Evolutionary conservation across 2,888 invertebrate genomes (phyloP).

Genomic region (Yponomeuta sedellus): DNA sequence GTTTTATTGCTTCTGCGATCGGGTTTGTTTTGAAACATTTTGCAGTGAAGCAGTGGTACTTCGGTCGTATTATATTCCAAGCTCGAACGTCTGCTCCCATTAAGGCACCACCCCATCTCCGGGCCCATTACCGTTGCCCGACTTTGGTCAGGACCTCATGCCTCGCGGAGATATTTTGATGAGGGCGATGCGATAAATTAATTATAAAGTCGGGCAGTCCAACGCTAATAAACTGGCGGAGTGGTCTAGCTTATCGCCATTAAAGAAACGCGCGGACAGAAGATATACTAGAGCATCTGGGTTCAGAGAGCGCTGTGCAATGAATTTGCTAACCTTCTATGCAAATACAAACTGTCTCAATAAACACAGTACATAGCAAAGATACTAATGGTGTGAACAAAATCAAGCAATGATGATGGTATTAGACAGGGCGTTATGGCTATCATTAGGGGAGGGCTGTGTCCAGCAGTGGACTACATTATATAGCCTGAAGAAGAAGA

Average conservation of each 20-base stretch:
- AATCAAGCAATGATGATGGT: no score
- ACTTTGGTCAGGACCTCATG: conserved; percentile 51
- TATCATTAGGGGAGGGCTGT: no score
- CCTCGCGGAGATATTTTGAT: conserved; percentile 60
- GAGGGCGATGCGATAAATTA: conserved; percentile 58
- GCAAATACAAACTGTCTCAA: no score
- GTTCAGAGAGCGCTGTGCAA: background rate
- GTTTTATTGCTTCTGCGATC: no score
- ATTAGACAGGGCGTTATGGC: no score
- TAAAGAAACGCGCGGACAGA: background rate
- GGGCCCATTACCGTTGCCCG: conserved; percentile 25
- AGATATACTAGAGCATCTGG: background rate
- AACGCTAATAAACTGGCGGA: conserved; percentile 43
- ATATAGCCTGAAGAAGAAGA: no score
- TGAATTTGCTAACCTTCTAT: no score
- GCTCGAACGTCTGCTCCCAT: conserved; percentile 15
- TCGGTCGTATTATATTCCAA: background rate
- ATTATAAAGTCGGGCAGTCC: conserved; percentile 46
- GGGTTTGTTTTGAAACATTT: no score
- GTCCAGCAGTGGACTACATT: no score
- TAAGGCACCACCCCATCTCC: conserved; percentile 27
- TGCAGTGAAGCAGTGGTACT: background rate
- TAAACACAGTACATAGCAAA: no score
- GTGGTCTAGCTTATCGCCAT: conserved; percentile 52
- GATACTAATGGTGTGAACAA: no score